Conservation (phyloP, 2,888 invertebrate species). For the Caradrina kadenii region DNA sequence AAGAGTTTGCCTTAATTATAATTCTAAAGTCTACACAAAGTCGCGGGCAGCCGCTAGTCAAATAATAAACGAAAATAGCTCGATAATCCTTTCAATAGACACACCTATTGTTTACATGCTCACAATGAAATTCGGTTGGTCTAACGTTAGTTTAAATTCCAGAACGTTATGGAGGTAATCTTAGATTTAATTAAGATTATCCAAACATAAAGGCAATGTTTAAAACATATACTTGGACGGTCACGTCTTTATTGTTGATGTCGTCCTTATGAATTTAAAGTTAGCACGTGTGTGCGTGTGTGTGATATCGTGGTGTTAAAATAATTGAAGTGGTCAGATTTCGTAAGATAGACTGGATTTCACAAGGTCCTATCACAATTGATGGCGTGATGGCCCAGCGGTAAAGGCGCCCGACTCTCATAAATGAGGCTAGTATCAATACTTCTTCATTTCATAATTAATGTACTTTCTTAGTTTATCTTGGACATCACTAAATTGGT, state of each 20-base stretch:
- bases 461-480: no score
- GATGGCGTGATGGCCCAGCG: no score
- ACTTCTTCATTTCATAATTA: no score
- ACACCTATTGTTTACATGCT: background rate
- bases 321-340: conserved; percentile 38
- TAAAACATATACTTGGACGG: conserved; percentile 43
- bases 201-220: conserved; percentile 48
- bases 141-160: conserved; percentile 24
- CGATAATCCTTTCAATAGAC: background rate
- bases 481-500: no score
- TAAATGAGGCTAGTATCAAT: no score
- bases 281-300: conserved; percentile 52
- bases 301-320: conserved; percentile 39
- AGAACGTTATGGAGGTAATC: conserved; percentile 47
- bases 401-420: no score
- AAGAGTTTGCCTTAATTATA: no score
- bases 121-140: background rate
- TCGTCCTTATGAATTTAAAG: conserved; percentile 56
- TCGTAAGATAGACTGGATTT: conserved; percentile 10
- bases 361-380: background rate
- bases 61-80: background rate
- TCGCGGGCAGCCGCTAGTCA: background rate
- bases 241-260: conserved; percentile 54
- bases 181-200: conserved; percentile 52
- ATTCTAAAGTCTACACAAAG: no score